Evolutionary conservation across 2,888 invertebrate genomes (phyloP).

Genomic region (Protophormia terraenovae): DNA sequence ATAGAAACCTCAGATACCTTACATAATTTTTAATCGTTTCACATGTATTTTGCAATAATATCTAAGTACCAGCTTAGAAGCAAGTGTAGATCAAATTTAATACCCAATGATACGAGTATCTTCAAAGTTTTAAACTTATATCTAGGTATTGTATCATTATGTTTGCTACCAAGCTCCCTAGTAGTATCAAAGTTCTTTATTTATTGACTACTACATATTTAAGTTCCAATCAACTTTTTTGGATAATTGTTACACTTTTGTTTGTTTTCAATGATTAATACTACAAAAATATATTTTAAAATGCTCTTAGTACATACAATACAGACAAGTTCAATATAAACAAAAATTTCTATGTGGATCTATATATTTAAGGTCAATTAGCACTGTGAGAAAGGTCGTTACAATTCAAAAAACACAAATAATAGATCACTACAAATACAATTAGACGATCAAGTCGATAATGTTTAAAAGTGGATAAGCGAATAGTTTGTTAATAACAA

Average conservation of each 20-base stretch:
- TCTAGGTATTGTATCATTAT: too few species aligned
- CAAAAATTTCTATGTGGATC: background rate
- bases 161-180: too few species aligned
- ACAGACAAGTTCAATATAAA: background rate
- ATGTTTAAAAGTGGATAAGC: background rate
- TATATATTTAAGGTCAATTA: conserved; percentile 41
- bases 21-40: too few species aligned
- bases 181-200: too few species aligned
- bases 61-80: too few species aligned
- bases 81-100: too few species aligned
- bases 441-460: background rate
- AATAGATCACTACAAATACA: background rate
- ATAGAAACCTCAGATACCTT: too few species aligned
- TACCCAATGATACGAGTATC: too few species aligned
- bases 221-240: too few species aligned
- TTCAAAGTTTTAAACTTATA: too few species aligned
- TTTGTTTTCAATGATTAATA: background rate
- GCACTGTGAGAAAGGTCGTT: conserved; percentile 46
- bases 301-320: background rate
- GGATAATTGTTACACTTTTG: background rate
- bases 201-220: too few species aligned
- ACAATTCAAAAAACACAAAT: conserved; percentile 33
- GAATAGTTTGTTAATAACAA: background rate
- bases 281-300: background rate
- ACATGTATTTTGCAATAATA: too few species aligned